phyloP scores from a whole-genome alignment of 2,797 vertebrate species.

The Selene dorsalis region DNA sequence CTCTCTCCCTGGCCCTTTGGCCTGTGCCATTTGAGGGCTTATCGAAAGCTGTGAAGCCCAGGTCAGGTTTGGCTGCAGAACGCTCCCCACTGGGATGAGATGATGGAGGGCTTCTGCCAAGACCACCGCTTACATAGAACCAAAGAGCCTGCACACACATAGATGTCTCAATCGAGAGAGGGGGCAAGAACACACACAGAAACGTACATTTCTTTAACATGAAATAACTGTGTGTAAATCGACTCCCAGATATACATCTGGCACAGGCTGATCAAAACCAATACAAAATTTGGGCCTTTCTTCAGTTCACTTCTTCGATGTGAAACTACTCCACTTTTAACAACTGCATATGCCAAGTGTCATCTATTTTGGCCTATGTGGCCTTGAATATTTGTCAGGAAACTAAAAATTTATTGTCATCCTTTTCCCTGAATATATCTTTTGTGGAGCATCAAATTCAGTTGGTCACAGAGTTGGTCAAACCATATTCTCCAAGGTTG shows the following conservation, averaged over 20 bases:
- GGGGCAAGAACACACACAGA: background rate
- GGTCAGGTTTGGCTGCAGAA: slow-evolving; percentile 65
- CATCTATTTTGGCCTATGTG: slow-evolving; percentile 27
- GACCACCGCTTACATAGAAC: slow-evolving; percentile 68
- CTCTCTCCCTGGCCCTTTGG: slow-evolving; percentile 54
- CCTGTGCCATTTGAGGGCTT: slow-evolving; percentile 74
- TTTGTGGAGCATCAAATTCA: slow-evolving; percentile 62
- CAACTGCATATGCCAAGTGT: slow-evolving; percentile 6
- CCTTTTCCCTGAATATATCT: slow-evolving; percentile 57
- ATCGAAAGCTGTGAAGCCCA: slow-evolving; percentile 70
- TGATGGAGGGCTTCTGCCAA: slow-evolving; percentile 73
- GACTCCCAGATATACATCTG: slow-evolving; percentile 26
- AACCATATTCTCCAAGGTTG: slow-evolving; percentile 57
- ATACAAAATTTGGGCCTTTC: slow-evolving; percentile 31
- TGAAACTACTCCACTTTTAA: slow-evolving; percentile 17
- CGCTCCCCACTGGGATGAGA: slow-evolving; percentile 69
- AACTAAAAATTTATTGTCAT: slow-evolving; percentile 42
- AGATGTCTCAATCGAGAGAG: slow-evolving; percentile 71
- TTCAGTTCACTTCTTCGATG: slow-evolving; percentile 47
- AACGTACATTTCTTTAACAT: slow-evolving; percentile 2
- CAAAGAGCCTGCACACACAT: slow-evolving; percentile 58
- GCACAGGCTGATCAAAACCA: slow-evolving; percentile 28
- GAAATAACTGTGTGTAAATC: slow-evolving; percentile 9
- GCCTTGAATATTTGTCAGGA: slow-evolving; percentile 55
- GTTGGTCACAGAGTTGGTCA: slow-evolving; percentile 51